Evolutionary conservation across 2,888 invertebrate genomes (phyloP), one percentile per base, ranked within the genome.

Genomic region (Drosophila neotestacea): DNA sequence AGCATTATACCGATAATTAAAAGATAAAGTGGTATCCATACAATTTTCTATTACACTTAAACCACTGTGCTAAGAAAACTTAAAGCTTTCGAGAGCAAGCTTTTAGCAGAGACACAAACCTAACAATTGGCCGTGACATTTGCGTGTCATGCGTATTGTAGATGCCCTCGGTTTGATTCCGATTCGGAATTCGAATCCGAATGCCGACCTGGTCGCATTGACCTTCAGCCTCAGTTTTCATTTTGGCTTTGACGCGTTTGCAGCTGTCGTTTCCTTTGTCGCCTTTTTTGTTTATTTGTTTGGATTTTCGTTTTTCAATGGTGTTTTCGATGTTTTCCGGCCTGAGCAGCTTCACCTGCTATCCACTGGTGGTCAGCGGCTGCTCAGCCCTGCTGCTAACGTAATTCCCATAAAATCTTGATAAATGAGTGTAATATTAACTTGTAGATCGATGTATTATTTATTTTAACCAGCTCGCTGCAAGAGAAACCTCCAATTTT

Each of bases 311-410:
- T 65, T 76, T 56, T 38, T 36, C 62, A 62, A 89, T 85, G 85
- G 85, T 82, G 46, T 71, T 89, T 46, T 79, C 88, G 28, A 90
- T 90, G 90, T 87, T 89, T 77, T 90, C 91, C 73, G 83, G 91
- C 65, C 73, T 90, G 41, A 90, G 90, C 77, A 89, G 91, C 71
- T 91, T 90, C 70, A 90, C 90, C 79, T 90, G 90, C 88, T 90
- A 90, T 70, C 90, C 90, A 27, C 73, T 90, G 88, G 85, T 90
- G 85, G 87, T 90, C 65, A 91, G 90, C 77, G 90, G 90, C 59
- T 90, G 90, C 73, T 90, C 90, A 27, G 90, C 91, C 4, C 68
- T 90, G 52, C 50, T 90, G 13, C 32, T 90, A 39, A 89, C 90
- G 90, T 90, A 79, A 50, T 90, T 88, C 39, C 5, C 4, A 34